These are phyloP conservation scores for Ornithoptera priamus DNA, from an alignment of 2,888 invertebrate species.

Conservation along the genomic window DNA sequence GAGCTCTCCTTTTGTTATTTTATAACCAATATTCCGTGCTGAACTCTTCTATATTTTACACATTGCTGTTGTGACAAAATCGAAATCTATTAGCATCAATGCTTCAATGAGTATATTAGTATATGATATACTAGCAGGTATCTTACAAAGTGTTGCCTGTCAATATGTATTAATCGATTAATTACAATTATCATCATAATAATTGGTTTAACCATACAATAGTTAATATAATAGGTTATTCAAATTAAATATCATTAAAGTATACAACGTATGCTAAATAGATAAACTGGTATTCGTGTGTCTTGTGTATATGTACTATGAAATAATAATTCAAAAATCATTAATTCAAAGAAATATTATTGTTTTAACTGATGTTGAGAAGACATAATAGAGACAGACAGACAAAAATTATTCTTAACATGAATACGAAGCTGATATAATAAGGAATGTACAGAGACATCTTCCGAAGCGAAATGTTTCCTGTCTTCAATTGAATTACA, in stretches of 20 bases:
- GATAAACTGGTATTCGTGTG: background rate
- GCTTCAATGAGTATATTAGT: background rate
- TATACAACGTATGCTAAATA: too few species aligned
- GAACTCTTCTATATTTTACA: background rate
- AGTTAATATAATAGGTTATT: too few species aligned
- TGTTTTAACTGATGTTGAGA: background rate
- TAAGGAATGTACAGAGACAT: slow-evolving; percentile 10
- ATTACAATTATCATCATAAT: too few species aligned
- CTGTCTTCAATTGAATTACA: slow-evolving; percentile 2
- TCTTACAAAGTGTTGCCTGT: too few species aligned
- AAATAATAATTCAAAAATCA: background rate
- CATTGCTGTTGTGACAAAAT: background rate
- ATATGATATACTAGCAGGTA: background rate
- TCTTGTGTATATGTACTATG: background rate
- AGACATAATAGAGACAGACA: background rate
- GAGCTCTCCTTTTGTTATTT: slow-evolving; percentile 16
- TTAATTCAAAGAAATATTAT: background rate
- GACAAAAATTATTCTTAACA: slow-evolving; percentile 11
- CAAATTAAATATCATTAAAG: too few species aligned
- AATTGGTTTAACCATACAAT: too few species aligned
- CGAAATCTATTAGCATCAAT: background rate
- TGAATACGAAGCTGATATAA: slow-evolving; percentile 4
- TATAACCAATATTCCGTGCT: background rate
- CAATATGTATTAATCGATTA: too few species aligned
- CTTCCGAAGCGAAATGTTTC: background rate